A percentile compares a stretch with the other conserved stretches of the same genome.
phyloP scores from a whole-genome alignment of 1,140 invertebrate species.

The Heterodera carotae region DNA sequence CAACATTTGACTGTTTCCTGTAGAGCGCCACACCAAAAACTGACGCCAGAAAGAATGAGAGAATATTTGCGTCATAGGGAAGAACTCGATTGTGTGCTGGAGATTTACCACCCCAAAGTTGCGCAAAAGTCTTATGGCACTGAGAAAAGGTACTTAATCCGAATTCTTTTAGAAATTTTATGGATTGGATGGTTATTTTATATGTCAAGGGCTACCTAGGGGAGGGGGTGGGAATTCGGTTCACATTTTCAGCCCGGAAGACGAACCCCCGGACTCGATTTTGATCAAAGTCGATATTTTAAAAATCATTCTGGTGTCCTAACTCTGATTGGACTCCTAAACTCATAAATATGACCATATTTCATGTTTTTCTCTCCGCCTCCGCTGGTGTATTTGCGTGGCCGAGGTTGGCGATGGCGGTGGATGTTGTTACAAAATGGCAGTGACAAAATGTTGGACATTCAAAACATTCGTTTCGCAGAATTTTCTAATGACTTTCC shows the following conservation, averaged over 20 bases:
- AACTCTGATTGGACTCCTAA: too few species aligned
- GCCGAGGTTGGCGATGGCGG: constrained; percentile 87
- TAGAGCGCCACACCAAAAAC: constrained; percentile 12
- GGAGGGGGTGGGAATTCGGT: too few species aligned
- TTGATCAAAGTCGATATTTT: too few species aligned
- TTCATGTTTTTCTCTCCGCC: constrained; percentile 92
- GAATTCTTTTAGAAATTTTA: neutral
- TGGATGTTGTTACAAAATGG: constrained; percentile 70
- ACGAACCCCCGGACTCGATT: too few species aligned
- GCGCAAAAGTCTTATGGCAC: constrained; percentile 99
- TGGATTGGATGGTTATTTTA: constrained; percentile 7
- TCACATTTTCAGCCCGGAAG: too few species aligned
- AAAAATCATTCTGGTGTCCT: too few species aligned
- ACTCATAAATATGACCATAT: too few species aligned
- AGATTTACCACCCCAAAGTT: constrained; percentile 94
- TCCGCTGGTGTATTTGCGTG: constrained; percentile 95
- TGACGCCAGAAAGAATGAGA: constrained; percentile 51
- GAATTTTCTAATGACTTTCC: constrained; percentile 24
- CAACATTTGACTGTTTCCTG: neutral
- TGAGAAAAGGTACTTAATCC: constrained; percentile 78
- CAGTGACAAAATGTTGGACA: constrained; percentile 29
- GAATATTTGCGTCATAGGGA: constrained; percentile 55
- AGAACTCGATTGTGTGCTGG: constrained; percentile 69
- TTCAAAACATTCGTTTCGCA: neutral
- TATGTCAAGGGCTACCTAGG: too few species aligned